Evolutionary conservation across 1,140 invertebrate species (phyloP), one percentile per base, ranked within the genome.

Genomic region (Spodoptera litura): DNA sequence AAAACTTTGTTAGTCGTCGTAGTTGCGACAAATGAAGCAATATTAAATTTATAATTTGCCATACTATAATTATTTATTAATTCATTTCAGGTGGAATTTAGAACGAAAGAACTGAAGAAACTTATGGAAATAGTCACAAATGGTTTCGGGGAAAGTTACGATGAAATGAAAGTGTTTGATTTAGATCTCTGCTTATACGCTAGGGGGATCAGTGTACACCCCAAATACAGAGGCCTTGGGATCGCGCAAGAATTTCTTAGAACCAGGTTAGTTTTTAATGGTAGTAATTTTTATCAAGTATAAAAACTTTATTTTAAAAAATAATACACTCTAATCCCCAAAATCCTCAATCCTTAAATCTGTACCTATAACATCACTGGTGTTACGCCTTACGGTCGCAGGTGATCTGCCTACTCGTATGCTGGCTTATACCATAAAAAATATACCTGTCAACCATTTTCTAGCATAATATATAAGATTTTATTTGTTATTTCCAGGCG

Each of bases 221-320:
- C 88, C 10, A 62, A 86, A 2, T 88, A 83, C 52, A 85, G 87
- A 80, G 75, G 83, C 2, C 59, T 85, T 25, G 85, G 88, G 2
- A 81, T 88, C 0, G 84, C 84, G 4, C 78, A 72, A 52, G 81
- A 87, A 68, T 74, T 89, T 15, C 72, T 89, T 0, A 85, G 31
- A 5, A 31, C 35, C 13, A 44, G 61, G 61, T 64, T 15, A 20
- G 61, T 62, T 31, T 27, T 20, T 12, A 10, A 0, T 20, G 31
- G 1, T 31, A 31, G 31, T 1, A 20, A 20, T 20, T 20, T 20
- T 20, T 20, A 20, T 20, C 20, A 20, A 20, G 20, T 20, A 20
- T 20, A 0, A 20, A 20, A 20, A 20, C 20, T 20, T n/a, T n/a
- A 1, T 20, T 20, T 20, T 20, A 20, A 20, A 20, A 20, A 20